These are phyloP conservation scores for Rhynchopsitta pachyrhyncha DNA, from an alignment of 2,113 vertebrate genomes.

Conservation along the genomic window DNA sequence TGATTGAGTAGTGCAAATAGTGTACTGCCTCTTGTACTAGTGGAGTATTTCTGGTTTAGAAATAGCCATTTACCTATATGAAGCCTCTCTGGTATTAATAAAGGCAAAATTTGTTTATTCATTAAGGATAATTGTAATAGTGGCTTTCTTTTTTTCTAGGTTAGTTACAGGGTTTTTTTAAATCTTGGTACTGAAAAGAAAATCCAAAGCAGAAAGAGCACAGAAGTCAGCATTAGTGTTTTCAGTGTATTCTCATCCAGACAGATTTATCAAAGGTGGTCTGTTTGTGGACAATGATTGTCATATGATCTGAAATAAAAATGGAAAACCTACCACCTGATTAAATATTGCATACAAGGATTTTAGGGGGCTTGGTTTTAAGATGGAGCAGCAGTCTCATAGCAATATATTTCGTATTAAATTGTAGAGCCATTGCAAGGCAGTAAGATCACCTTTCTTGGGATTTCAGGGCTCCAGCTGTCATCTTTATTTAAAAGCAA, in stretches of 20 bases:
- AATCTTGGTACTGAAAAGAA: neutral
- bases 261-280: neutral
- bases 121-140: neutral
- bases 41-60: neutral
- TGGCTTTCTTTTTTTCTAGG: neutral
- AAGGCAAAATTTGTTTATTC: slow-evolving; percentile 18
- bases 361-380: slow-evolving; percentile 3
- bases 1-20: neutral
- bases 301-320: slow-evolving; percentile 33
- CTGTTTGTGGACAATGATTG: neutral
- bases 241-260: neutral
- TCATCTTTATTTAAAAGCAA: neutral
- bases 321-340: neutral
- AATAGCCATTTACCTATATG: neutral
- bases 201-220: neutral
- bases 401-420: neutral
- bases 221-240: neutral
- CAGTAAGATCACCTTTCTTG: slow-evolving; percentile 25
- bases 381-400: neutral
- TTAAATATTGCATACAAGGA: neutral
- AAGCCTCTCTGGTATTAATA: neutral
- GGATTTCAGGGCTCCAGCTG: neutral
- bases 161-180: neutral
- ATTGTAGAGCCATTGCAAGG: neutral
- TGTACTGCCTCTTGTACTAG: neutral